Percentiles rank a stretch among this genome's conserved stretches.
Conservation (phyloP, 2,797 vertebrate species). For the Parauchenoglanis ngamensis region DNA sequence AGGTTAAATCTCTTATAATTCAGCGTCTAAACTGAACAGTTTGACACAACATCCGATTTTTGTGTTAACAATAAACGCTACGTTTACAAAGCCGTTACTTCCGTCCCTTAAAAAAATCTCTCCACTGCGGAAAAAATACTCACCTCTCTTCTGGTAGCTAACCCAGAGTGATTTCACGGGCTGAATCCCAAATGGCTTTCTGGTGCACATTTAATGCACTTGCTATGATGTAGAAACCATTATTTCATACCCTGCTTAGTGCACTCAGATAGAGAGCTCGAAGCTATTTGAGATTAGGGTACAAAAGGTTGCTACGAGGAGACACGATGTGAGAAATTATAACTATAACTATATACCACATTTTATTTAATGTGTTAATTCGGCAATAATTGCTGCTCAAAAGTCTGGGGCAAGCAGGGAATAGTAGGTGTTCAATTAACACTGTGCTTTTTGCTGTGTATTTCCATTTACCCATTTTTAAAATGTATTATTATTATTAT, state of each 20-base stretch:
- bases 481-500: background rate
- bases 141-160: background rate
- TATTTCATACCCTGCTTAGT: background rate
- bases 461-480: background rate
- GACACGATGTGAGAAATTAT: background rate
- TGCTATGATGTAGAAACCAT: background rate
- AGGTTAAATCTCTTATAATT: background rate
- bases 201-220: background rate
- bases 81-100: background rate
- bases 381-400: background rate
- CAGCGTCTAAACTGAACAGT: background rate
- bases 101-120: background rate
- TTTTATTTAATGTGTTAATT: background rate
- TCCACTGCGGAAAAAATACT: slow-evolving; percentile 14
- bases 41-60: background rate
- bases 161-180: background rate
- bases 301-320: background rate
- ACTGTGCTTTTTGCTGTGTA: background rate
- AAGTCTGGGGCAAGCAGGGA: background rate
- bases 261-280: background rate
- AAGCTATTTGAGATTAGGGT: background rate
- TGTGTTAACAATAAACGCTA: background rate
- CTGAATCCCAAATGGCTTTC: slow-evolving; percentile 17
- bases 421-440: background rate
- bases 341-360: no score